Percentiles rank a stretch among this genome's conserved stretches.
Evolutionary conservation across 2,888 invertebrate genomes (phyloP).

Genomic region (Nesidiocoris tenuis): DNA sequence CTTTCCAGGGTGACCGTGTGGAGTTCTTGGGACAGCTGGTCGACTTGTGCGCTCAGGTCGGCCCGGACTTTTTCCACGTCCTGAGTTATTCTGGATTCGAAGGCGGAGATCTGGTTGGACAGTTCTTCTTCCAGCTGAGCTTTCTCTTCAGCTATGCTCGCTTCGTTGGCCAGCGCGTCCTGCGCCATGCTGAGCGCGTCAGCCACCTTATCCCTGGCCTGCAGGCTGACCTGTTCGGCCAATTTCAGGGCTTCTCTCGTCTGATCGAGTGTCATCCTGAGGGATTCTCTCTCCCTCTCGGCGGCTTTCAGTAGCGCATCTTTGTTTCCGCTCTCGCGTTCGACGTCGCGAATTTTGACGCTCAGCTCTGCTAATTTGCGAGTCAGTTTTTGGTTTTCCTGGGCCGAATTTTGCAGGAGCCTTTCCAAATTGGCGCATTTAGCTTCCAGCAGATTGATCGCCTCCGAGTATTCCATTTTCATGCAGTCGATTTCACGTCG

Average conservation of each 20-base stretch:
- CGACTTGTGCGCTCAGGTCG: slow-evolving; percentile 30
- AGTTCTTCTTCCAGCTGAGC: slow-evolving; percentile 42
- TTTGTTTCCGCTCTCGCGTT: neutral
- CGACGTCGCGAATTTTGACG: neutral
- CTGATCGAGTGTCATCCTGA: slow-evolving; percentile 32
- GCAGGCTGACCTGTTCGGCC: slow-evolving; percentile 26
- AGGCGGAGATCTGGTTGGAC: slow-evolving; percentile 16
- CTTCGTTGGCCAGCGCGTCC: slow-evolving; percentile 46
- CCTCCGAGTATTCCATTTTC: slow-evolving; percentile 45
- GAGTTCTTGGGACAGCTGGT: slow-evolving; percentile 38
- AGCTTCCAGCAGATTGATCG: slow-evolving; percentile 43
- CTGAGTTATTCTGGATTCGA: slow-evolving; percentile 29
- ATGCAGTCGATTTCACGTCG: slow-evolving; percentile 25
- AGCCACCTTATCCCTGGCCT: slow-evolving; percentile 46
- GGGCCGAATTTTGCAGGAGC: neutral
- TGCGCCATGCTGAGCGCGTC: slow-evolving; percentile 45
- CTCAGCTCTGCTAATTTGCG: neutral
- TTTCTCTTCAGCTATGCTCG: slow-evolving; percentile 44
- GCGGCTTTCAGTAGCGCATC: neutral
- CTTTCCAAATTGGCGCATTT: slow-evolving; percentile 35
- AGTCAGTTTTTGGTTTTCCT: slow-evolving; percentile 12
- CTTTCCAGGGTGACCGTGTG: slow-evolving; percentile 42
- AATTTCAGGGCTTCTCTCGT: slow-evolving; percentile 35
- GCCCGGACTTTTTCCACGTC: slow-evolving; percentile 42
- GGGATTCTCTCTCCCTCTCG: slow-evolving; percentile 35